Conservation (phyloP, 2,113 vertebrate genomes). For the Phoenicopterus ruber region DNA sequence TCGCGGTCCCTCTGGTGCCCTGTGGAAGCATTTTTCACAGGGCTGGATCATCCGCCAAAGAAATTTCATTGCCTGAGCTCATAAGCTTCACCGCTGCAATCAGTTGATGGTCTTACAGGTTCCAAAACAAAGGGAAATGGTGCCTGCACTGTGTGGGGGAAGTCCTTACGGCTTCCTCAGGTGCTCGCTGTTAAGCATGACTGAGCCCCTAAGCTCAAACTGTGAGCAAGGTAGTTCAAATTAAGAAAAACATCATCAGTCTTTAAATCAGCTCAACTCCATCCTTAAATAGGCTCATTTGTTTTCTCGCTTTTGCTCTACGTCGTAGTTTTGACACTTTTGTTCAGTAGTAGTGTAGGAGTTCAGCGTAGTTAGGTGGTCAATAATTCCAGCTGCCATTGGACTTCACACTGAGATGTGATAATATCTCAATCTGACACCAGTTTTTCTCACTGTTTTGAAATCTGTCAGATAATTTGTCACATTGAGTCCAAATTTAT, state of each 20-base stretch:
- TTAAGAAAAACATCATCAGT: neutral
- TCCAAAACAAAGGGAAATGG: neutral
- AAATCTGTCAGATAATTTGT: constrained; percentile 63
- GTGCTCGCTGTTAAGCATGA: neutral
- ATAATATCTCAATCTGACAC: constrained; percentile 54
- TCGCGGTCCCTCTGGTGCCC: neutral
- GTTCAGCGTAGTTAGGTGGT: constrained; percentile 28
- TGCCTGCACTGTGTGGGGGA: neutral
- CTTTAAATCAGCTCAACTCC: neutral
- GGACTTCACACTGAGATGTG: constrained; percentile 23
- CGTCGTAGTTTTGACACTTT: neutral
- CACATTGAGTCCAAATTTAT: constrained; percentile 58
- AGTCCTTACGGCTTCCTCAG: rapidly evolving
- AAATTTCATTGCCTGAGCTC: neutral
- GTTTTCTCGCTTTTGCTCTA: neutral
- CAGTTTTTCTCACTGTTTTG: constrained; percentile 59
- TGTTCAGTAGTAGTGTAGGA: neutral
- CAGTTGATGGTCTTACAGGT: neutral
- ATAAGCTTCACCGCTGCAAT: neutral
- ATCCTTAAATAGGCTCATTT: neutral
- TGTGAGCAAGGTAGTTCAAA: neutral
- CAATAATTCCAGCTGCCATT: constrained; percentile 56
- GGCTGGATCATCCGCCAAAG: neutral
- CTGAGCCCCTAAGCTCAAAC: neutral
- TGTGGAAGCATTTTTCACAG: neutral